Percentiles rank a stretch among this genome's conserved stretches.
Evolutionary conservation across 2,797 vertebrate species (phyloP).

Genomic region (Natrix natrix): DNA sequence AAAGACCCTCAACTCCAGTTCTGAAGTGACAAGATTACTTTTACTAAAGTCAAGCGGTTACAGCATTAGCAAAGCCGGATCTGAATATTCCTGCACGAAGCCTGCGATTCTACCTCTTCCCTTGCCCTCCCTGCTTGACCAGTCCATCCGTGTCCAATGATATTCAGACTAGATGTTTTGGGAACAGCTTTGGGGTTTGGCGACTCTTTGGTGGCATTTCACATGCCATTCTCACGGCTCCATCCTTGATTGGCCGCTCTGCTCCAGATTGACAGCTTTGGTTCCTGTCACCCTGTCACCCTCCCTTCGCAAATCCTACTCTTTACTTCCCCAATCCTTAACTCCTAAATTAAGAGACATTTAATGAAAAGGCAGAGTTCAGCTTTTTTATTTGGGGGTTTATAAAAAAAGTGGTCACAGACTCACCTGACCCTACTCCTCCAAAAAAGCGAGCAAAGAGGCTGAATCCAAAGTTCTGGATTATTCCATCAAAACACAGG

Average conservation of each 20-base stretch:
- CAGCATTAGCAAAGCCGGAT: background rate
- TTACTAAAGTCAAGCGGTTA: background rate
- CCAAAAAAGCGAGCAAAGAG: background rate
- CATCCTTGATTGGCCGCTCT: fast-evolving
- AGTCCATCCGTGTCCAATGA: background rate
- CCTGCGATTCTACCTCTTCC: background rate
- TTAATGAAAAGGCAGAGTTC: background rate
- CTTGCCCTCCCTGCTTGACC: background rate
- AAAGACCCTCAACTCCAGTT: background rate
- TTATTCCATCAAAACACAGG: background rate
- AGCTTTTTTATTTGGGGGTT: background rate
- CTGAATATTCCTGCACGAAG: background rate
- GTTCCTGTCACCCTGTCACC: background rate
- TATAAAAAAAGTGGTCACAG: background rate
- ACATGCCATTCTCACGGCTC: background rate
- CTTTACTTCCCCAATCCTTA: background rate
- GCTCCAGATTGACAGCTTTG: background rate
- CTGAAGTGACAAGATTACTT: background rate
- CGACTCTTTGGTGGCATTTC: background rate
- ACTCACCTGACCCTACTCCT: background rate
- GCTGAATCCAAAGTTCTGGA: fast-evolving
- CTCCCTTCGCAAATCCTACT: background rate
- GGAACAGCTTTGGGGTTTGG: background rate
- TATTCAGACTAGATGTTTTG: background rate
- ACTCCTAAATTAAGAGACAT: background rate